Evolutionary conservation across 2,113 vertebrate genomes (phyloP).

Genomic region (Chrysemys picta): DNA sequence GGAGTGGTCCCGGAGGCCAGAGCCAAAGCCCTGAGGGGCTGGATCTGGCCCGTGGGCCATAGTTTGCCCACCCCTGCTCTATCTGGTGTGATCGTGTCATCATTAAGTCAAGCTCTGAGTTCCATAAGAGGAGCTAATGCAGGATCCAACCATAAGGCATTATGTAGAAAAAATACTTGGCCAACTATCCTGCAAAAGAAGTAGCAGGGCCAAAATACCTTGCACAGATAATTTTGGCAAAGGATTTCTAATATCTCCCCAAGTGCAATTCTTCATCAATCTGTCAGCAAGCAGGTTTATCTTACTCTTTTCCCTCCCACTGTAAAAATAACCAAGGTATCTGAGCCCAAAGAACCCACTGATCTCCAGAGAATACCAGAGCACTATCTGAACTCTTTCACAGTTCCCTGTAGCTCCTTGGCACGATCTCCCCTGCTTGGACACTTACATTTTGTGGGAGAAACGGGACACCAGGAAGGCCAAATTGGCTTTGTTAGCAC

Average conservation of each 20-base stretch:
- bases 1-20: accelerated
- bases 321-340: not conserved
- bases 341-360: not conserved
- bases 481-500: not conserved
- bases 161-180: not conserved
- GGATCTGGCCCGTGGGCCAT: no score
- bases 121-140: no score
- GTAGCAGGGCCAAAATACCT: not conserved
- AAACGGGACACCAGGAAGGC: not conserved
- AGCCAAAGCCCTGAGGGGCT: no score
- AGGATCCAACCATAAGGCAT: not conserved
- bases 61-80: no score
- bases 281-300: not conserved
- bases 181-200: not conserved
- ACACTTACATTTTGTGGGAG: not conserved
- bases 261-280: not conserved
- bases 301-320: not conserved
- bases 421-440: not conserved
- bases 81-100: no score
- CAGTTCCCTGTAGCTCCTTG: not conserved
- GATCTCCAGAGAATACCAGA: not conserved
- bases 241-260: no score
- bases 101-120: no score
- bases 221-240: not conserved
- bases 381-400: not conserved